Evolutionary conservation across 2,888 invertebrate species (phyloP), one percentile per base, ranked within the genome.

Genomic region (Pollenia griseotomentosa): DNA sequence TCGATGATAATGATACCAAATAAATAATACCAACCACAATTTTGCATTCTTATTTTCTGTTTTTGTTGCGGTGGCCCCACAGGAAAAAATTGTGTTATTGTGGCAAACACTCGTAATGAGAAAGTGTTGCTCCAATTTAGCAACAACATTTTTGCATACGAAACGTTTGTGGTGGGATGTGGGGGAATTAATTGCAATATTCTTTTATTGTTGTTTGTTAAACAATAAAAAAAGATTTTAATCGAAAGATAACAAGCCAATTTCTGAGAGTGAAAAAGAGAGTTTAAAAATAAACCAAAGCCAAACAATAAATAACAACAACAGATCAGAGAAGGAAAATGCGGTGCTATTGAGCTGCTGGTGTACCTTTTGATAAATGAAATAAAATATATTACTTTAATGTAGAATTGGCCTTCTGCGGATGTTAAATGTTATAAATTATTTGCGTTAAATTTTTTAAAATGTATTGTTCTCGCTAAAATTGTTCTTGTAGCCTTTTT

Each of bases 221-320:
- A 73, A 81, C 81, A 73, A 57, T 74, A 81, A 81, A 65, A 33
- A 33, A 66, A 51, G 51, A 61, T 74, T 66, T 82, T 55, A 82
- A 82, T 82, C 82, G 82, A 82, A 82, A 75, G 82, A 82, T 82
- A 82, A 82, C 68, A 68, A 82, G 82, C 75, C 59, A 75, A 82
- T 75, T 82, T 82, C 19, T 33, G 65, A 55, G 4, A 74, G n/a
- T 11, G 16, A 55, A 19, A 44, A 42, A 12, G 33, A 66, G 57
- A 48, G 33, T 44, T 55, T 16, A 68, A 70, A 66, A 40, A 63
- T 42, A 55, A 80, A 63, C 9, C 53, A 23, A 33, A 61, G 55
- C 5, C 42, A 63, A 80, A 71, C 19, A 63, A 53, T 71, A 42
- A 70, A 46, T 33, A 71, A n/a, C 51, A 78, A n/a, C 51, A 68